Conservation (phyloP, 2,888 invertebrate genomes). For the Orchesella flavescens region DNA sequence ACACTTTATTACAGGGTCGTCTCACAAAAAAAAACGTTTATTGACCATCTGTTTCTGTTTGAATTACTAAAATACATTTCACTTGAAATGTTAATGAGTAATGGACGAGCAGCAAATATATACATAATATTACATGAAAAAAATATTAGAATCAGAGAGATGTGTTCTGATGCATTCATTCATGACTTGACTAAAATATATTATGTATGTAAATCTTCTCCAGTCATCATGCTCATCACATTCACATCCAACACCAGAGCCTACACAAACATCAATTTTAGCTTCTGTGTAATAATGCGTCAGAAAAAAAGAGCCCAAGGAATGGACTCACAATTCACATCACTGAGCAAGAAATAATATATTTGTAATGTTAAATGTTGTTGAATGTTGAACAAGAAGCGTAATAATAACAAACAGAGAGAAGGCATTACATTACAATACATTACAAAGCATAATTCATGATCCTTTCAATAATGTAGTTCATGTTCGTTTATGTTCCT, state of each 20-base stretch:
- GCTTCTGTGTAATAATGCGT: background rate
- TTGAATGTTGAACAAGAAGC: too few species aligned
- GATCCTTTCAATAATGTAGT: background rate
- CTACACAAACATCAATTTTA: background rate
- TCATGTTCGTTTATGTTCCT: too few species aligned
- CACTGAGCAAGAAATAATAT: background rate
- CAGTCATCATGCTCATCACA: constrained; percentile 9
- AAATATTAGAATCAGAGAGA: background rate
- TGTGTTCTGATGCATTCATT: background rate
- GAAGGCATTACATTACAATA: background rate
- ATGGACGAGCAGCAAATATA: too few species aligned
- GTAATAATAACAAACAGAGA: background rate
- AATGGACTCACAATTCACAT: too few species aligned
- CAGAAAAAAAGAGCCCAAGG: background rate
- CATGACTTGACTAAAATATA: background rate
- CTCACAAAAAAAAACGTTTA: too few species aligned
- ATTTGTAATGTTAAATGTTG: background rate
- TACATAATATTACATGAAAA: background rate
- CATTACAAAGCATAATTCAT: background rate
- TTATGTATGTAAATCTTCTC: background rate
- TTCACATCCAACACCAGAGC: background rate
- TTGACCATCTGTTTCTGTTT: constrained; percentile 54
- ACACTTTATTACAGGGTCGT: too few species aligned
- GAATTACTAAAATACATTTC: constrained; percentile 45
- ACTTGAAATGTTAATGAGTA: constrained; percentile 57